phyloP scores from a whole-genome alignment of 2,888 invertebrate genomes.

The Agrotis segetum region DNA sequence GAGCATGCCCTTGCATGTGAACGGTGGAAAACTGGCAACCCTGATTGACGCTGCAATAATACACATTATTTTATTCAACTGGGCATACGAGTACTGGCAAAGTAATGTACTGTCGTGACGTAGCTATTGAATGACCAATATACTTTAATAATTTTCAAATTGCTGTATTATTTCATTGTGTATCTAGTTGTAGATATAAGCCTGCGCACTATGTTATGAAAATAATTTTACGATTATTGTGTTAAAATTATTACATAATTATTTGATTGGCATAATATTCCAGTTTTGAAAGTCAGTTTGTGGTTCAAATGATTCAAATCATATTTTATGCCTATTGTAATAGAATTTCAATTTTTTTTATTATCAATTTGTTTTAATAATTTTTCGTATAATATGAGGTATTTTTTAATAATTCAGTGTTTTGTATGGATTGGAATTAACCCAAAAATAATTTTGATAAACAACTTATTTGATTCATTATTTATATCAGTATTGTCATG shows the following conservation, averaged over 20 bases:
- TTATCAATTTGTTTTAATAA: too few species aligned
- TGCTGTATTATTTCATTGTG: conserved; percentile 28
- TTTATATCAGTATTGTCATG: neutral
- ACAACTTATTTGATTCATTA: conserved; percentile 7
- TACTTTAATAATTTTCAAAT: conserved; percentile 22
- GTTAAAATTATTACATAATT: conserved; percentile 20
- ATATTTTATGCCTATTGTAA: too few species aligned
- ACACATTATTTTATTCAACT: conserved; percentile 21
- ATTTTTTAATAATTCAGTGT: neutral
- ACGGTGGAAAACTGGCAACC: conserved; percentile 22
- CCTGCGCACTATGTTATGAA: neutral
- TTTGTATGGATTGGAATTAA: neutral
- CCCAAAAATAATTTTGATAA: neutral
- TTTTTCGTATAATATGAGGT: neutral
- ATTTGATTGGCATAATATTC: conserved; percentile 18
- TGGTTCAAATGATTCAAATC: too few species aligned
- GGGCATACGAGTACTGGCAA: conserved; percentile 3
- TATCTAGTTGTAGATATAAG: conserved; percentile 34
- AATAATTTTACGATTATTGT: conserved; percentile 6
- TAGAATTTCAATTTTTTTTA: too few species aligned
- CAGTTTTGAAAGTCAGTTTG: neutral
- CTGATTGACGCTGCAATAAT: conserved; percentile 9
- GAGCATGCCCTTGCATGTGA: neutral
- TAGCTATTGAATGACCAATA: conserved; percentile 26
- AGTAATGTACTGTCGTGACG: conserved; percentile 23